Conservation (phyloP, 2,888 invertebrate genomes). For the Cremastinae sp. region DNA sequence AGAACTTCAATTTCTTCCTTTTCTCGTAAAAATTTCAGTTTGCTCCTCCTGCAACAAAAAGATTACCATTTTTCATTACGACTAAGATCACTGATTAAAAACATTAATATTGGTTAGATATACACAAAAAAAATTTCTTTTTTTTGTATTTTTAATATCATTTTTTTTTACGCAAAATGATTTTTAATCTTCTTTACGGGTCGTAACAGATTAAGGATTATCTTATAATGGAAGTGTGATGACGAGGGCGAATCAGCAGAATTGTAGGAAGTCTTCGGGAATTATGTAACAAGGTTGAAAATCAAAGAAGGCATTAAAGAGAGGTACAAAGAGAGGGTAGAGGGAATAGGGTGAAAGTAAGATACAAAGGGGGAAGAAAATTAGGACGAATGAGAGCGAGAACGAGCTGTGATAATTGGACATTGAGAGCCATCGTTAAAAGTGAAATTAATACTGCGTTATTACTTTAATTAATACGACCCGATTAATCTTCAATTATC, state of each 20-base stretch:
- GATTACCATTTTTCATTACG: too few species aligned
- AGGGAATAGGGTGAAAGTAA: conserved; percentile 6
- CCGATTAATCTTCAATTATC: too few species aligned
- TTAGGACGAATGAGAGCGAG: background rate
- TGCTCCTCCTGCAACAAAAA: too few species aligned
- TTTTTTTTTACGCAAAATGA: too few species aligned
- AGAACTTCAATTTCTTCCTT: too few species aligned
- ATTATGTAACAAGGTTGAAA: conserved; percentile 20
- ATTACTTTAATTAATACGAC: conserved; percentile 6
- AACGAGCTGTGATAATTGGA: background rate
- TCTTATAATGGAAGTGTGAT: background rate
- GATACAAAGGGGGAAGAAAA: background rate
- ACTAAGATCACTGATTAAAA: too few species aligned
- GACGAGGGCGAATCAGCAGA: background rate
- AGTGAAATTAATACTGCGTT: background rate
- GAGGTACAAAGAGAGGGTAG: conserved; percentile 2
- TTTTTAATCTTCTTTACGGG: background rate
- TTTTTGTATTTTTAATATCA: too few species aligned
- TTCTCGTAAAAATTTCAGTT: too few species aligned
- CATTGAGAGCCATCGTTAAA: background rate
- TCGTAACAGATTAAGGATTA: too few species aligned
- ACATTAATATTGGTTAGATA: too few species aligned
- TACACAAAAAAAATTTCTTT: too few species aligned
- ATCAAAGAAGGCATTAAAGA: background rate
- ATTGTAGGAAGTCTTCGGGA: background rate